These are phyloP conservation scores for Neotragus moschatus DNA, from an alignment of 2,113 vertebrate genomes.

Conservation along the genomic window DNA sequence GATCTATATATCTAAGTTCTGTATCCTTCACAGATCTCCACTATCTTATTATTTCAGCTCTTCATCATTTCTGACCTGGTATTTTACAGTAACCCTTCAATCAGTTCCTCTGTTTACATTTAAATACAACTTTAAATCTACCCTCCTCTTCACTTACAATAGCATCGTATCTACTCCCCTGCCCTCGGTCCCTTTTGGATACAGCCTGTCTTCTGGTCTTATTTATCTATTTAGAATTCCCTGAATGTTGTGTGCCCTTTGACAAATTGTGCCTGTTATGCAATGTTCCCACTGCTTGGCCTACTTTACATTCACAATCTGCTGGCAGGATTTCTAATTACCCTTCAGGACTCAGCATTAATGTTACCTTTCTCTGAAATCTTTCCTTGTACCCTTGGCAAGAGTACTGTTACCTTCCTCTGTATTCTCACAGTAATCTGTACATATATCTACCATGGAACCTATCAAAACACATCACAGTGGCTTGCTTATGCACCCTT, in stretches of 20 bases:
- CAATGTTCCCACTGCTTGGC: neutral
- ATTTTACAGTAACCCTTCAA: neutral
- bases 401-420: neutral
- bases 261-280: neutral
- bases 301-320: neutral
- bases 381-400: neutral
- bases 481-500: neutral
- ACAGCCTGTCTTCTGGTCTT: neutral
- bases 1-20: neutral
- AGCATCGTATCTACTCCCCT: rapidly evolving
- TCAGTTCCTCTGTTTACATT: neutral
- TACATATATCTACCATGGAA: neutral
- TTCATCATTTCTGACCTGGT: neutral
- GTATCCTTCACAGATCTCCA: neutral
- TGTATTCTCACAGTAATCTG: neutral
- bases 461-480: neutral
- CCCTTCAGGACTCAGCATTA: neutral
- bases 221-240: conserved; percentile 1
- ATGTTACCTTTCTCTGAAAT: neutral
- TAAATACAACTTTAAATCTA: neutral
- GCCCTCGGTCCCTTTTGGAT: neutral
- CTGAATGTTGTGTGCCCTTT: neutral
- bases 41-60: neutral
- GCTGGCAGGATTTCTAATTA: conserved; percentile 36
- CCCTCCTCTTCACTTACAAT: neutral